Evolutionary conservation across 2,888 invertebrate genomes (phyloP).

Genomic region (Xylota sylvarum): DNA sequence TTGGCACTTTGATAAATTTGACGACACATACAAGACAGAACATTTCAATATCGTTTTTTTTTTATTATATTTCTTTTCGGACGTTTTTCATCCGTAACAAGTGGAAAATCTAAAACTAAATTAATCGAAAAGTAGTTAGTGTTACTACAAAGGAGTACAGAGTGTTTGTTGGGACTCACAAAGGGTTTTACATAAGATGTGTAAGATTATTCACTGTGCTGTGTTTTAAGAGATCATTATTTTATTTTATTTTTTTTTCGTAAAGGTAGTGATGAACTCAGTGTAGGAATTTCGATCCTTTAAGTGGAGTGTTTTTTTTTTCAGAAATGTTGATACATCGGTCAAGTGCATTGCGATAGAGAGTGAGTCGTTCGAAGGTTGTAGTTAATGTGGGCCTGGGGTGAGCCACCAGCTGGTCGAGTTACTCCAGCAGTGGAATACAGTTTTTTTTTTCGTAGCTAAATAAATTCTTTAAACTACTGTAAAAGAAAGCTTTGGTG

Average conservation of each 20-base stretch:
- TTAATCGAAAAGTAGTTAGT: slow-evolving; percentile 14
- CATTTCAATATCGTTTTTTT: slow-evolving; percentile 54
- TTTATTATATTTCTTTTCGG: slow-evolving; percentile 45
- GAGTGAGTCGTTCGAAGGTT: background rate
- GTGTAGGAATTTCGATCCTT: slow-evolving; percentile 39
- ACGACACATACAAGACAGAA: slow-evolving; percentile 55
- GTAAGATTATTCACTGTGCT: slow-evolving; percentile 59
- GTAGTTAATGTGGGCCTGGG: background rate
- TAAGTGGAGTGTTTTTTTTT: background rate
- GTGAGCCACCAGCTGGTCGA: slow-evolving; percentile 29
- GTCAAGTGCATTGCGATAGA: slow-evolving; percentile 20
- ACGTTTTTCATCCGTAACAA: slow-evolving; percentile 62
- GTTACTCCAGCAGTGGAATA: background rate
- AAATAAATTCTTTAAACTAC: no score
- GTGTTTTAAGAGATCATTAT: slow-evolving; percentile 15
- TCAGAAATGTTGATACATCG: slow-evolving; percentile 31
- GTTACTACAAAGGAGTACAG: background rate
- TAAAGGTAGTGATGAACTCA: slow-evolving; percentile 12
- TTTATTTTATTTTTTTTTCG: slow-evolving; percentile 44
- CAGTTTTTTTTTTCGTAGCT: no score
- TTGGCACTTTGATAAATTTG: slow-evolving; percentile 79
- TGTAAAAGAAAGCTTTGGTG: no score
- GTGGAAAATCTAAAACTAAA: slow-evolving; percentile 47
- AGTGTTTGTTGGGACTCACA: slow-evolving; percentile 56
- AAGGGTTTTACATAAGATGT: slow-evolving; percentile 72